phyloP scores from a whole-genome alignment of 2,888 invertebrate genomes.

The Drosophila mimica region DNA sequence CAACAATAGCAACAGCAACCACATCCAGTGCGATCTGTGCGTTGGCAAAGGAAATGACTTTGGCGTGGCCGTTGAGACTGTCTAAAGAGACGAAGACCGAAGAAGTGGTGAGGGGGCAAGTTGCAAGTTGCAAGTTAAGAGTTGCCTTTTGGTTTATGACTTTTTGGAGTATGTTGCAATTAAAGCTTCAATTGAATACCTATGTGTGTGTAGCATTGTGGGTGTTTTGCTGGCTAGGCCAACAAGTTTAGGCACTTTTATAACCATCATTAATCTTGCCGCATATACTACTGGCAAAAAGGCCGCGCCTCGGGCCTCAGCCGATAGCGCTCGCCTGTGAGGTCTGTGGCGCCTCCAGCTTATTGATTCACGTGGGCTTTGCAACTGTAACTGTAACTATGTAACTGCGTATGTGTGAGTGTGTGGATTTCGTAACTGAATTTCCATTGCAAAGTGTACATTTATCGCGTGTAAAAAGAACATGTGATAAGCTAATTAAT shows the following conservation, averaged over 20 bases:
- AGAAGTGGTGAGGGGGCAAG: conserved; percentile 10
- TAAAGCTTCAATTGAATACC: conserved; percentile 15
- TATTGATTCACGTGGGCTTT: conserved; percentile 65
- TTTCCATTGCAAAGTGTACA: conserved; percentile 20
- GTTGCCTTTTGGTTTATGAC: conserved; percentile 10
- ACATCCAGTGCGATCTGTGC: conserved; percentile 46
- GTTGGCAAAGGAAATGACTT: conserved; percentile 76
- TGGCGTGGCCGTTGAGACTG: conserved; percentile 21
- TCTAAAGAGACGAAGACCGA: neutral
- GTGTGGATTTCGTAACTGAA: conserved; percentile 20
- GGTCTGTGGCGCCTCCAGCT: conserved; percentile 35
- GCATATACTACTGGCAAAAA: conserved; percentile 33
- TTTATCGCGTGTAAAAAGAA: conserved; percentile 33
- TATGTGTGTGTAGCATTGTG: conserved; percentile 33
- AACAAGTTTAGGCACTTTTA: conserved; percentile 54
- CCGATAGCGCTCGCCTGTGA: neutral
- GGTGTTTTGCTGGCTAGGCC: conserved; percentile 37
- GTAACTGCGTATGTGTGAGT: neutral
- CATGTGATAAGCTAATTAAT: conserved; percentile 51
- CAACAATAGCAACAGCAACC: conserved; percentile 9
- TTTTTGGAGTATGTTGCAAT: conserved; percentile 6
- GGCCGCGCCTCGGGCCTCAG: conserved; percentile 52
- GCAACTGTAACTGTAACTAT: conserved; percentile 12
- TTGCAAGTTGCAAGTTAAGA: conserved; percentile 2
- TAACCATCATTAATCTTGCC: conserved; percentile 65